Conservation (phyloP, 1,140 invertebrate genomes). For the Aphelenchoides avenae region DNA sequence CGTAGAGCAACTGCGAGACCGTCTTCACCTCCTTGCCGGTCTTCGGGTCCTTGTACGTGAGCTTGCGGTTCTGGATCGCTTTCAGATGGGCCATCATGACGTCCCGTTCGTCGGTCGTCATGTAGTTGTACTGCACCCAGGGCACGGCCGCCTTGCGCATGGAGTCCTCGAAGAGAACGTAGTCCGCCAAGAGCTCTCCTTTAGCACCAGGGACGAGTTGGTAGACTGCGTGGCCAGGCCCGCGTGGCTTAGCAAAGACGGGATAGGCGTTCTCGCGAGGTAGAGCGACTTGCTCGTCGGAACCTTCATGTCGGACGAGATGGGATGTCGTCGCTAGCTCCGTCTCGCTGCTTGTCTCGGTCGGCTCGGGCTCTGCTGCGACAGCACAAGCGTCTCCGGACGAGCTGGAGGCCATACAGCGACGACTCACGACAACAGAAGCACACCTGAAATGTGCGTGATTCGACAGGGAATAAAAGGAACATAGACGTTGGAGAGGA, state of each 20-base stretch:
- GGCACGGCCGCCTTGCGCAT: slow-evolving; percentile 38
- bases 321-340: not conserved
- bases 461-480: not conserved
- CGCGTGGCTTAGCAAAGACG: slow-evolving; percentile 21
- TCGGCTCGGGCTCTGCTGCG: not conserved
- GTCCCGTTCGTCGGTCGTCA: slow-evolving; percentile 44
- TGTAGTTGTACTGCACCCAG: slow-evolving; percentile 38
- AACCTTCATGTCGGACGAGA: slow-evolving; percentile 14
- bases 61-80: slow-evolving; percentile 23
- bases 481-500: no score
- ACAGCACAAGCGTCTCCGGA: slow-evolving; percentile 14
- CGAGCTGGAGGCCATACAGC: no score
- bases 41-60: slow-evolving; percentile 23
- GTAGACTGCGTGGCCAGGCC: slow-evolving; percentile 20
- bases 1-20: slow-evolving; percentile 44
- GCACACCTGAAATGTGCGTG: slow-evolving; percentile 24
- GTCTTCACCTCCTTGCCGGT: slow-evolving; percentile 32
- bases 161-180: slow-evolving; percentile 49
- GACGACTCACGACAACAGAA: no score
- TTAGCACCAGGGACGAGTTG: slow-evolving; percentile 24
- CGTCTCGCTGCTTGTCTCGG: not conserved
- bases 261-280: slow-evolving; percentile 23
- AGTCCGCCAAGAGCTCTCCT: slow-evolving; percentile 49
- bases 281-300: slow-evolving; percentile 21
- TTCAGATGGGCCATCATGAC: slow-evolving; percentile 44